Base-by-base conservation (phyloP, 2,888 invertebrate species). In the Xestia ashworthii region DNA sequence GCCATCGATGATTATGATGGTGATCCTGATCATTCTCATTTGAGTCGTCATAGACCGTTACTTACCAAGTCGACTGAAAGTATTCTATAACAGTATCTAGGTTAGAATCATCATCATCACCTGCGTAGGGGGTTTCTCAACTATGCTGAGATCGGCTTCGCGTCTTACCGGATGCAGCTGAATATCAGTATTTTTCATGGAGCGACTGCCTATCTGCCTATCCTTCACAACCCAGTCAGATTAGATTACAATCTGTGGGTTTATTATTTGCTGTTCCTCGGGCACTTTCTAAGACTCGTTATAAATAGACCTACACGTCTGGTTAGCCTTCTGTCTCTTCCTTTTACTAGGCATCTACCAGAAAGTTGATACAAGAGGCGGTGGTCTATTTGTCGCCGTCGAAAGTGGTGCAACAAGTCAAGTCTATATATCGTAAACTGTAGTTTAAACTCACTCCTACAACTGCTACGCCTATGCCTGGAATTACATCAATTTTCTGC, bases 391-490 rank as follows among this genome's bases (percentile, higher is more conserved):
- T 80, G 71, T 79, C 76, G 64, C 76, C 68, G 68, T 74, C 78
- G 89, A 90, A 90, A 90, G 90, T 89, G 76, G 87, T 60, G 72
- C 86, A 80, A 69, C 76, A n/a, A 75, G 75, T 48, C 71, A 41
- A 74, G 75, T 74, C 71, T 67, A 65, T 74, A 65, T 5, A 75
- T 71, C n/a, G 44, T 69, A 68, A 82, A 80, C 66, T 66, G 25
- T 71, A 66, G 16, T 79, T 73, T 67, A 71, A 83, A 70, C 67
- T 60, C 25, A 67, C 22, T 67, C 14, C 48, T 53, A 79, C 68
- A 75, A 80, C 50, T 71, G 41, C 50, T 62, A 71, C 3, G 25
- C 19, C 3, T 6, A 55, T 70, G 55, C 22, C 62, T 64, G 38
- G 48, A 58, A 84, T 67, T 48, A 76, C 41, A 70, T 46, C 9